Base-by-base conservation (phyloP, 2,797 vertebrate genomes). In the Takifugu ocellatus region DNA sequence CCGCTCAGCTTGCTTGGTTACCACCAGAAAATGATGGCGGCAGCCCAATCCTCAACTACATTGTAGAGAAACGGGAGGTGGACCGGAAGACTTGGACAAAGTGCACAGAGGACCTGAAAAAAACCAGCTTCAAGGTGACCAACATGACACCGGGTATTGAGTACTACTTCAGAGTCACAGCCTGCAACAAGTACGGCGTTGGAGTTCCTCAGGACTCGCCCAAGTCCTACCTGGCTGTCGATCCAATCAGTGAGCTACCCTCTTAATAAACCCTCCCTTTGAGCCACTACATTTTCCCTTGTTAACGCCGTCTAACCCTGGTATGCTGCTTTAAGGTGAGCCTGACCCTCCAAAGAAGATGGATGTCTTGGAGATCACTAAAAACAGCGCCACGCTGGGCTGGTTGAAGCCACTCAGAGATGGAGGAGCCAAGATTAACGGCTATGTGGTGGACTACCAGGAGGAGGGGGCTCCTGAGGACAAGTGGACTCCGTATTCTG, bases 11-110 rank as follows among this genome's bases (percentile, higher is more conserved):
- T 68, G 94, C 96, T 54, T 99, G 97, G 97, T 88, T 89, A 61
- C 96, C 96, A 68, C 96, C 97, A 52, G 97, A 99, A 61, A 99
- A 99, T 59, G 97, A 99, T 27, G 97, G 97, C 11, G 97, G 97
- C 47, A 94, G 96, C 77, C 92, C 90, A 61, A 95, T 99, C 55
- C 90, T 92, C 61, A 95, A 94, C 77, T 99, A 99, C 73, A 92
- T 96, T 59, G 89, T 99, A 72, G 96, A 98, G 83, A 98, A 94
- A 78, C 93, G 97, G 54, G 97, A 99, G 52, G 94, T 96, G 46
- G 96, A 99, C 54, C 93, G 95, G 67, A 99, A 99, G 85, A 98
- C 96, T 1, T 99, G 97, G 97, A 89, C 78, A 56, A 97, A 90
- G 66, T 93, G 97, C 66, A 91, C 55, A 1, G 91, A 91, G 44